Percentiles rank a stretch among this genome's conserved stretches.
phyloP scores from a whole-genome alignment of 2,113 vertebrate species.

The Crotalus viridis region DNA sequence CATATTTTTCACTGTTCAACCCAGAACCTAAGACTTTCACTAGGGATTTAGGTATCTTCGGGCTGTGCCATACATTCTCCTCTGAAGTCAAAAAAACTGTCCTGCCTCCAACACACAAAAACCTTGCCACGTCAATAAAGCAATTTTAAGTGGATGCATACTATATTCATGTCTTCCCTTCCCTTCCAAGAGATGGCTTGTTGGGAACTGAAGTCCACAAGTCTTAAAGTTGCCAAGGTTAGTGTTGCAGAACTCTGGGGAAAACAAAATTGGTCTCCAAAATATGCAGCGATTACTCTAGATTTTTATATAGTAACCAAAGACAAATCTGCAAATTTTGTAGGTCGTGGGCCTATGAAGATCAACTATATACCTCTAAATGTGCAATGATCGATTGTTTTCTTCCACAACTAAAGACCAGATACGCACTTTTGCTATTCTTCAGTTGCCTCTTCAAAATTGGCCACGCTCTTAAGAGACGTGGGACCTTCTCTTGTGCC shows the following conservation, averaged over 20 bases:
- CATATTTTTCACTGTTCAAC: not conserved
- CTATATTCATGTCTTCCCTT: not conserved
- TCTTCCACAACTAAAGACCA: not conserved
- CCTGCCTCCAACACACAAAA: not conserved
- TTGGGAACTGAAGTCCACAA: too few species aligned
- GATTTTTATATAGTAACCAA: not conserved
- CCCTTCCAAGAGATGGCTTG: not conserved
- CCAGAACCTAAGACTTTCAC: not conserved
- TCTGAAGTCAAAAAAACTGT: too few species aligned
- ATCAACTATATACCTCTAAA: not conserved
- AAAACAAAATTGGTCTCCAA: not conserved
- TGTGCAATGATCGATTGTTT: not conserved
- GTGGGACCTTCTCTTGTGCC: not conserved
- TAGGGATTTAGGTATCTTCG: not conserved
- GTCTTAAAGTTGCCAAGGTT: too few species aligned
- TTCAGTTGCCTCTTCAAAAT: not conserved
- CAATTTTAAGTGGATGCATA: not conserved
- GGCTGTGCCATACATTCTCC: too few species aligned
- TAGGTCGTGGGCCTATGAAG: not conserved
- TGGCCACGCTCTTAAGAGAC: not conserved
- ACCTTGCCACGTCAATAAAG: not conserved
- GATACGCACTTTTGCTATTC: not conserved
- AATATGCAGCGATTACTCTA: not conserved
- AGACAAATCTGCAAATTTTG: not conserved
- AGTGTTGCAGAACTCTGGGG: not conserved